Evolutionary conservation across 2,113 vertebrate species (phyloP), one percentile per base, ranked within the genome.

Genomic region (Lagenorhynchus albirostris): DNA sequence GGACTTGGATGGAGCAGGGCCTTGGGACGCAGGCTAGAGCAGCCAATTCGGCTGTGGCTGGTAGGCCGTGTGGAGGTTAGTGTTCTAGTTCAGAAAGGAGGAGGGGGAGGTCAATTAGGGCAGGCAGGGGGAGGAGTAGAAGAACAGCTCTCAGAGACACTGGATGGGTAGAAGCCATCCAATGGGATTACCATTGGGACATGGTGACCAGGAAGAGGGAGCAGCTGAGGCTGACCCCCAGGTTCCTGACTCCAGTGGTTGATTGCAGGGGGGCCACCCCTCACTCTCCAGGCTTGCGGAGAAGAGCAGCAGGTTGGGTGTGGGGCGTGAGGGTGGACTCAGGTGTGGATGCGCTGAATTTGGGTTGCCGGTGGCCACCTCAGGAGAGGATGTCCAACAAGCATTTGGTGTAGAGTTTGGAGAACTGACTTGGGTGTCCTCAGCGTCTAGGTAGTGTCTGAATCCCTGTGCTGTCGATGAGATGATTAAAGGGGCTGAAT

Each of bases 351-450:
- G 1, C 6, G 6, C 44, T 90, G 25, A 23, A 17, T 58, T 68
- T 31, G 15, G n/a, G 33, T 6, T n/a, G 20, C 8, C 14, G 0
- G 1, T 8, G 62, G 38, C n/a, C 33, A 11, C 65, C 44, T 50
- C 25, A 60, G 65, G 33, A 17, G 47, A 38, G 5, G 65, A 44
- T 20, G 10, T 29, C 86, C 83, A 41, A 12, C 1, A 21, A 33
- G 85, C 25, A 53, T 20, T 82, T 83, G 25, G 21, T 21, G 50
- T 41, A 29, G n/a, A 50, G 63, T 44, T 36, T 63, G 85, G 67
- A 76, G 74, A 90, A 44, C 0, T 8, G 53, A 76, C 15, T 2
- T 17, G 23, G 36, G 36, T 0, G 0, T 47, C 80, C 5, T 20
- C 11, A 23, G 38, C 23, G 33, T 79, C 26, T 4, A 21, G n/a